These are phyloP conservation scores for Aspidoscelis tigris DNA, from an alignment of 2,113 vertebrate genomes.

Conservation along the genomic window DNA sequence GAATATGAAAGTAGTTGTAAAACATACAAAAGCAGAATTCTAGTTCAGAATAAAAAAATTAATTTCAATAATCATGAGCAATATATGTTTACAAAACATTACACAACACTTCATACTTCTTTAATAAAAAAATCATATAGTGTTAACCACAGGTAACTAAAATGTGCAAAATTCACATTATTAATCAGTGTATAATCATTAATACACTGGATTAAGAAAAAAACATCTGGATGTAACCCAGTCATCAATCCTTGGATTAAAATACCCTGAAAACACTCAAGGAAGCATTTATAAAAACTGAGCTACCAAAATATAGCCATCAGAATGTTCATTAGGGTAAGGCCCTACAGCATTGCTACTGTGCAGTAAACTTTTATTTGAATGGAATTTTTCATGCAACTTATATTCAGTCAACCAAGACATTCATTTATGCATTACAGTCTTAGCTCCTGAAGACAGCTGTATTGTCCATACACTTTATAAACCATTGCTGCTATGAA, in stretches of 20 bases:
- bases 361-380: neutral
- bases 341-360: neutral
- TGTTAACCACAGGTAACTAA: neutral
- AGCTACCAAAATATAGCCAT: neutral
- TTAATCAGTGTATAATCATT: too few relatives aligned
- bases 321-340: constrained; percentile 14
- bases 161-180: neutral
- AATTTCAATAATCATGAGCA: too few relatives aligned
- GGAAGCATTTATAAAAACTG: neutral
- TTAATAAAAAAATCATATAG: neutral
- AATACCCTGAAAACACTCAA: neutral
- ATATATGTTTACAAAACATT: neutral
- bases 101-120: neutral
- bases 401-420: constrained; percentile 8
- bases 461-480: constrained; percentile 42
- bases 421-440: neutral
- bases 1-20: too few relatives aligned
- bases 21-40: too few relatives aligned
- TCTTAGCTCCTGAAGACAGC: constrained; percentile 46
- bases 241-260: neutral
- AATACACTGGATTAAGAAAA: too few relatives aligned
- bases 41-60: too few relatives aligned
- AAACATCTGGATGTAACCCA: neutral
- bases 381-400: neutral
- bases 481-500: constrained; percentile 58